Base-by-base conservation (phyloP, 2,113 vertebrate genomes). In the Mionectes macconnelli region DNA sequence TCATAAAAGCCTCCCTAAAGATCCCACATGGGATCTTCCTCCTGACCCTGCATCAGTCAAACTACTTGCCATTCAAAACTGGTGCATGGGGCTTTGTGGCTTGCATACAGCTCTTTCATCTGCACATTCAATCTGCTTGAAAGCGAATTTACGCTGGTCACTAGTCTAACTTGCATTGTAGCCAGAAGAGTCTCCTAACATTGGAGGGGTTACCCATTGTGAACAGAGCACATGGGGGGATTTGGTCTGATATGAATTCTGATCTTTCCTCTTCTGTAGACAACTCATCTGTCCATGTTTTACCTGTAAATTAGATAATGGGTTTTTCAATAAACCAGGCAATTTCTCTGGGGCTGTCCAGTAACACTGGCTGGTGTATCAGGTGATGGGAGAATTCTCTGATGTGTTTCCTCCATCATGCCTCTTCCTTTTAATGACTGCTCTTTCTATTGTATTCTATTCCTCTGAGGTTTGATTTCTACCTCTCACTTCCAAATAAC, bases 331-430 rank as follows among this genome's bases (percentile, higher is more conserved):
- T 14, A 55, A 74, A 52, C 13, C 17, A 77, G 23, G 14, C 45
- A 63, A 6, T 88, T 86, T 92, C 84, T 78, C n/a, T 81, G n/a
- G 53, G 89, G 14, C 49, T 89, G 31, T 64, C n/a, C 31, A 44
- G 50, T 68, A 52, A 24, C 33, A 25, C 24, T 73, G 76, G 18
- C 53, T 53, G 40, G 47, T 78, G 12, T 39, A 35, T 72, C 39
- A 86, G 49, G 44, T 8, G 3, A 33, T 3, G 3, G 22, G 44
- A 72, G 17, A 40, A 77, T 52, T 57, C 60, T 63, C 24, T 77
- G 55, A 5, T 33, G 55, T 80, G 15, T 47, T 76, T 84, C 14
- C 10, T 60, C 19, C 59, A 52, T 31, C 45, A 30, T 14, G 49
- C 23, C 19, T 69, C 78, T 72, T 68, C n/a, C 19, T 79, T 86